Conservation (phyloP, 2,888 invertebrate species). For the Hedychridium roseum region DNA sequence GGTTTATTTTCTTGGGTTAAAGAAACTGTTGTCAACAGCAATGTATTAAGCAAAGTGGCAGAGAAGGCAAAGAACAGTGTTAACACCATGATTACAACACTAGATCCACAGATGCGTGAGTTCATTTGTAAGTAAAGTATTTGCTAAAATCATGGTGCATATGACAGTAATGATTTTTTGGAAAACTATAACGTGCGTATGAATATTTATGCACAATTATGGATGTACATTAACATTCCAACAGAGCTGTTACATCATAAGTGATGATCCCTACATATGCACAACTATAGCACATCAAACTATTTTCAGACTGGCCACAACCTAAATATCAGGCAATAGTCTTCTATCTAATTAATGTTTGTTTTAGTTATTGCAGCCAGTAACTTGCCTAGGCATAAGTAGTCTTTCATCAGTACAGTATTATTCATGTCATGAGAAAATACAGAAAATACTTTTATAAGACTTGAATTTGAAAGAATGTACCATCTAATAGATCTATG, state of each 20-base stretch:
- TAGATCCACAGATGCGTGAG: slow-evolving; percentile 91
- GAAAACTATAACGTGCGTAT: no score
- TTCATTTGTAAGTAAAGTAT: slow-evolving; percentile 74
- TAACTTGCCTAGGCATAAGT: no score
- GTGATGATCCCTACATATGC: slow-evolving; percentile 14
- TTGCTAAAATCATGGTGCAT: slow-evolving; percentile 14
- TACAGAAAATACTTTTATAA: no score
- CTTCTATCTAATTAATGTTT: no score
- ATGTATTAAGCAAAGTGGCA: slow-evolving; percentile 73
- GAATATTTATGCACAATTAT: not conserved
- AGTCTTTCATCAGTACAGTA: no score
- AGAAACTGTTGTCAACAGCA: slow-evolving; percentile 73
- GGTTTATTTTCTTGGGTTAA: slow-evolving; percentile 74
- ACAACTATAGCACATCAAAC: no score
- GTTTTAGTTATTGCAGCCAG: no score
- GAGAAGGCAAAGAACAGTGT: slow-evolving; percentile 82
- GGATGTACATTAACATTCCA: not conserved
- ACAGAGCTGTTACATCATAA: slow-evolving; percentile 25
- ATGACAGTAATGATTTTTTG: slow-evolving; percentile 16
- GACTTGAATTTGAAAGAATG: no score
- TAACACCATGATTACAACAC: slow-evolving; percentile 85
- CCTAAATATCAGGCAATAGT: slow-evolving; percentile 16
- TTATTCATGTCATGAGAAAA: no score
- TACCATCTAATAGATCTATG: no score
- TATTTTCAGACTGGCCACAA: slow-evolving; percentile 26